A percentile compares a stretch with the other conserved stretches of the same genome.
These are phyloP conservation scores for Heliconius charithonia DNA, from an alignment of 2,888 invertebrate genomes.

Conservation along the genomic window DNA sequence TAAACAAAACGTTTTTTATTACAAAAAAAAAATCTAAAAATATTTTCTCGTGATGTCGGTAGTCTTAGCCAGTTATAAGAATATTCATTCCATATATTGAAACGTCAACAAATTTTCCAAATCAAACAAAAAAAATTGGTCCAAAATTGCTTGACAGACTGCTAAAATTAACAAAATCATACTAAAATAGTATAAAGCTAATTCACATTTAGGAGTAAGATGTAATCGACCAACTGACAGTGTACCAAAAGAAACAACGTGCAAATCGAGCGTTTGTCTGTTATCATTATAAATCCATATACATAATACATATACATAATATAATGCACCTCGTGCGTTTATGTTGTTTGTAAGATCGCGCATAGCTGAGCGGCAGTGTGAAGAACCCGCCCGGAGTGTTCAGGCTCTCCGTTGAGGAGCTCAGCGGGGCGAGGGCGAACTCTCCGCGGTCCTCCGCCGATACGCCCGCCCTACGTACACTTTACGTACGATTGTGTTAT, in stretches of 20 bases:
- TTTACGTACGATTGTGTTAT: background rate
- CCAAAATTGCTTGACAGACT: too few relatives aligned
- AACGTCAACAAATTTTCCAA: background rate
- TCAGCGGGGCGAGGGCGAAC: constrained; percentile 72
- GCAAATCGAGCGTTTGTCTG: constrained; percentile 60
- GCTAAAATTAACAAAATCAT: too few relatives aligned
- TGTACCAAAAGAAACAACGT: constrained; percentile 57
- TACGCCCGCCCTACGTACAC: constrained; percentile 46
- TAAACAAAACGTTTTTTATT: background rate
- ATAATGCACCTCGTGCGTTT: constrained; percentile 89
- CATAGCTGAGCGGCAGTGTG: constrained; percentile 90
- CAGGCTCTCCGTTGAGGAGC: constrained; percentile 87
- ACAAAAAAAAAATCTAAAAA: background rate
- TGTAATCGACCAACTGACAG: background rate
- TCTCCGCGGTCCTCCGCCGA: constrained; percentile 64
- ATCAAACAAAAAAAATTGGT: background rate
- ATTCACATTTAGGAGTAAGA: background rate
- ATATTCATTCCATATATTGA: background rate
- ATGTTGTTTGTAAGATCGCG: constrained; percentile 90
- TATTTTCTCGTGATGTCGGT: background rate
- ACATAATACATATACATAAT: background rate
- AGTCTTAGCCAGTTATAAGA: background rate
- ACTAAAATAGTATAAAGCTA: background rate
- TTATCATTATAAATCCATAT: background rate
- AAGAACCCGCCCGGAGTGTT: constrained; percentile 86